phyloP scores from a whole-genome alignment of 1,140 invertebrate genomes.

The Teleogryllus occipitalis region DNA sequence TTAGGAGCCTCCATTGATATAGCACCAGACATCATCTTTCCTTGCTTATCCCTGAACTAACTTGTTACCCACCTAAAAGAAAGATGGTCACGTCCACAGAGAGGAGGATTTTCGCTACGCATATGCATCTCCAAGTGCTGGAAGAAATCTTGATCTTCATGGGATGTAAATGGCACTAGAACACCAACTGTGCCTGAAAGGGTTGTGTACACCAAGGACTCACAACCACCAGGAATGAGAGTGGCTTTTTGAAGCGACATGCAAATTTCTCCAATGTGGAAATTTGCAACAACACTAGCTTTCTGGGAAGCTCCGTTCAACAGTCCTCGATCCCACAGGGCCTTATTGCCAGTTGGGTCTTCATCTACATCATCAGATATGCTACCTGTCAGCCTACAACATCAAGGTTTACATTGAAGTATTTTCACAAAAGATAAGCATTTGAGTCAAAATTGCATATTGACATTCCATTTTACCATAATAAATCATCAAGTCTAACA shows the following conservation, averaged over 20 bases:
- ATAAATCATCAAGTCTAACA: too few relatives aligned
- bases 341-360: constrained; percentile 97
- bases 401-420: neutral
- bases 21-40: too few relatives aligned
- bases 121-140: constrained; percentile 99
- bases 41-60: neutral
- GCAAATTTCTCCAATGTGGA: constrained; percentile 93
- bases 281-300: constrained; percentile 82
- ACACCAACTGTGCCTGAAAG: constrained; percentile 89
- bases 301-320: constrained; percentile 97
- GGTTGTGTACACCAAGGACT: constrained; percentile 93
- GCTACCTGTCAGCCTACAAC: constrained; percentile 64
- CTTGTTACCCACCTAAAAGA: constrained; percentile 75
- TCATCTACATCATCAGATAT: constrained; percentile 97
- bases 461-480: neutral
- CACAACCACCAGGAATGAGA: constrained; percentile 92
- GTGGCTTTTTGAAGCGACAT: constrained; percentile 88
- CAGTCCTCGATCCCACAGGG: constrained; percentile 94
- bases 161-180: constrained; percentile 93
- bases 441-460: neutral
- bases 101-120: constrained; percentile 89
- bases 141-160: constrained; percentile 99
- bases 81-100: constrained; percentile 95
- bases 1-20: too few relatives aligned
- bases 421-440: neutral